These are phyloP conservation scores for Cantharis lateralis DNA, from an alignment of 2,888 invertebrate species.

Conservation along the genomic window DNA sequence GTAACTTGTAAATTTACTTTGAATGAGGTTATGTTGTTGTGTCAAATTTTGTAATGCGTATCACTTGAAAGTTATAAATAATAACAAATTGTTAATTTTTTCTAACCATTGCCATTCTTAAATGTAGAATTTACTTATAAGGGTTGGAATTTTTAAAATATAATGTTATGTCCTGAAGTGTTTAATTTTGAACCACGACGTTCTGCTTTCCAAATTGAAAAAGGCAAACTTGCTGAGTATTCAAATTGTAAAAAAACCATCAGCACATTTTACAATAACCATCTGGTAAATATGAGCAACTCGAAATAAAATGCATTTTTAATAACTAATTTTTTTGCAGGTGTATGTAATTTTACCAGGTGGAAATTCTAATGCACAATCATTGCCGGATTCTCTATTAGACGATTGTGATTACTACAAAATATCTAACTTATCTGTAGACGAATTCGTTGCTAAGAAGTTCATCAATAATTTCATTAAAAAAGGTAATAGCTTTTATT, in stretches of 20 bases:
- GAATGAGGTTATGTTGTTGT: background rate
- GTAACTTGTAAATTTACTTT: background rate
- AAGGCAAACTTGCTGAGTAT: conserved; percentile 40
- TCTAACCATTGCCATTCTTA: background rate
- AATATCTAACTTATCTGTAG: conserved; percentile 54
- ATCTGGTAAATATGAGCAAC: conserved; percentile 55
- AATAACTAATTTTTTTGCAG: conserved; percentile 51
- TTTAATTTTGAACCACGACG: conserved; percentile 59
- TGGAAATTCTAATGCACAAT: conserved; percentile 52
- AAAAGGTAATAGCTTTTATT: conserved; percentile 54
- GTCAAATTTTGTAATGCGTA: background rate
- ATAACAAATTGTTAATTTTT: background rate
- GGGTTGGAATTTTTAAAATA: conserved; percentile 30
- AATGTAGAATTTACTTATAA: background rate
- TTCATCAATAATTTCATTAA: conserved; percentile 63
- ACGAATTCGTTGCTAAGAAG: conserved; percentile 56
- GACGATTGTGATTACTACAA: conserved; percentile 63
- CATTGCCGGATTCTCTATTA: conserved; percentile 50
- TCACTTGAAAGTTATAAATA: background rate
- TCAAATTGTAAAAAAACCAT: conserved; percentile 47
- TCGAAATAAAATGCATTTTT: conserved; percentile 19
- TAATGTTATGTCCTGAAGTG: conserved; percentile 64
- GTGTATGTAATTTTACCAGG: conserved; percentile 61
- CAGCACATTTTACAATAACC: conserved; percentile 58
- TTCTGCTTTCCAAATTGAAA: conserved; percentile 50